Conservation (phyloP, 2,797 vertebrate species). For the Melanotaenia parkinsoni region DNA sequence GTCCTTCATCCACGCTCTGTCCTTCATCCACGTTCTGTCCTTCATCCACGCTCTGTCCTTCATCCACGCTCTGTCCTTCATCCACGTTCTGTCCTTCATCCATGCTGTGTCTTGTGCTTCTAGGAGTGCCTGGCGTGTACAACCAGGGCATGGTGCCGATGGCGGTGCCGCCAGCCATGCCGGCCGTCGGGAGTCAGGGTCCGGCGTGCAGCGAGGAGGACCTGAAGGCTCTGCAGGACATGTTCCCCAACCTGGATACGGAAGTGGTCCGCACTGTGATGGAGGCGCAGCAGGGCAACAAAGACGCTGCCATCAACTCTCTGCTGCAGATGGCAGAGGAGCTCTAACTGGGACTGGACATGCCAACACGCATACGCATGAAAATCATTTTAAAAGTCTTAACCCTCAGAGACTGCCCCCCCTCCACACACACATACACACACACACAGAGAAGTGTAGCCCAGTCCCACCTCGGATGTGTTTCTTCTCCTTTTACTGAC, state of each 20-base stretch:
- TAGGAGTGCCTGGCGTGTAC: constrained; percentile 92
- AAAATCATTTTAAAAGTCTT: not conserved
- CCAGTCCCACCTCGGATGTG: no score
- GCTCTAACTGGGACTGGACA: constrained; percentile 81
- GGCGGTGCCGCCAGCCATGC: constrained; percentile 81
- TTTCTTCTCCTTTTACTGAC: not conserved
- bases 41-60: no score
- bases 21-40: no score
- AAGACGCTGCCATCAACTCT: constrained; percentile 95
- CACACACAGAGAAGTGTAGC: not conserved
- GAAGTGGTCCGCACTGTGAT: constrained; percentile 95
- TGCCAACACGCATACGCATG: constrained; percentile 20
- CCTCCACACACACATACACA: not conserved
- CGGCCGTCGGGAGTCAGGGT: constrained; percentile 82
- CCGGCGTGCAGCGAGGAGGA: constrained; percentile 89
- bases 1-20: no score
- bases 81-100: no score
- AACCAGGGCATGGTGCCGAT: constrained; percentile 92
- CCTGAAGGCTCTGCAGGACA: constrained; percentile 93
- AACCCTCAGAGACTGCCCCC: not conserved
- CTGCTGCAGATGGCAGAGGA: constrained; percentile 96
- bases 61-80: not conserved
- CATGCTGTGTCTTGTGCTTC: not conserved
- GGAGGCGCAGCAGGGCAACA: constrained; percentile 94
- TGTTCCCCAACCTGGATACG: constrained; percentile 96